A percentile compares a stretch with the other conserved stretches of the same genome.
Conservation (phyloP, 2,888 invertebrate genomes). For the Brachylomia viminalis region DNA sequence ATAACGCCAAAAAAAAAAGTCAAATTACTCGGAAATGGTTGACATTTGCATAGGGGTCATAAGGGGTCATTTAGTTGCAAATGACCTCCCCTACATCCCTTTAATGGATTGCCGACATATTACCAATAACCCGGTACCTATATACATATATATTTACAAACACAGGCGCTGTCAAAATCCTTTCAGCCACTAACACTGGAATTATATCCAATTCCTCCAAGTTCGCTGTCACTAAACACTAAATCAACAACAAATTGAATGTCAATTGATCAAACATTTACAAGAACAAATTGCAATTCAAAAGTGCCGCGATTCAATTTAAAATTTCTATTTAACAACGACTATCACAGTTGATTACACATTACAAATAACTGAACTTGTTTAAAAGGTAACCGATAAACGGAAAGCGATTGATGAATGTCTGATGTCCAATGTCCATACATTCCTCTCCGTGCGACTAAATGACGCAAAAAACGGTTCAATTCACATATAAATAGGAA, state of each 20-base stretch:
- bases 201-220: background rate
- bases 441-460: constrained; percentile 35
- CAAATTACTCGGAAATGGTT: too few species aligned
- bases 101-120: too few species aligned
- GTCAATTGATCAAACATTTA: constrained; percentile 27
- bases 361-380: constrained; percentile 52
- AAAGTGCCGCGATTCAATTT: constrained; percentile 28
- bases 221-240: background rate
- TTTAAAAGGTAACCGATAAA: constrained; percentile 46
- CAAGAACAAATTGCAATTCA: constrained; percentile 36
- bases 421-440: constrained; percentile 45
- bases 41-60: too few species aligned
- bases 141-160: too few species aligned
- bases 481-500: constrained; percentile 54
- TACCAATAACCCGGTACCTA: too few species aligned
- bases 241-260: constrained; percentile 14
- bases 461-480: constrained; percentile 49
- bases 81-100: too few species aligned
- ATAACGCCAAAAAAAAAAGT: too few species aligned
- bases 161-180: too few species aligned
- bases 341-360: constrained; percentile 40
- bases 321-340: constrained; percentile 32
- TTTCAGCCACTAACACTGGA: background rate
- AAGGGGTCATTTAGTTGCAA: too few species aligned
- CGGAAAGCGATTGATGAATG: constrained; percentile 50